Conservation (phyloP, 2,113 vertebrate genomes). For the Plectropomus leopardus region DNA sequence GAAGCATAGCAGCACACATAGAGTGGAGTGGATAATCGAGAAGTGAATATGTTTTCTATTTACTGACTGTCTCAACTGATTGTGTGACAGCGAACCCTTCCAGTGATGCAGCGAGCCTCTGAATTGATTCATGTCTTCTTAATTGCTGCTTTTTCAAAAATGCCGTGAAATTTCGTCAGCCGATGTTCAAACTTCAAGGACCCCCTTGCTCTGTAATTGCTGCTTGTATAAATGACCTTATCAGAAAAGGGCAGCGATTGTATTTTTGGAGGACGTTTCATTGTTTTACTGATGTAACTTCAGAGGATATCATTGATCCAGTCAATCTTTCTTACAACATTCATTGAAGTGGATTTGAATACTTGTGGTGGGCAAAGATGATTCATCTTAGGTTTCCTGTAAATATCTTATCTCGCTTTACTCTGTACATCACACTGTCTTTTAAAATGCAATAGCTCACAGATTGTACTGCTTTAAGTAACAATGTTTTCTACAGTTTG, state of each 20-base stretch:
- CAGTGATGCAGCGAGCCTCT: neutral
- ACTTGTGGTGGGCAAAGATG: neutral
- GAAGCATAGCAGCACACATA: neutral
- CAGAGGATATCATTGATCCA: slow-evolving; percentile 21
- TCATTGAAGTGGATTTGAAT: slow-evolving; percentile 4
- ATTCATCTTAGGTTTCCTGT: neutral
- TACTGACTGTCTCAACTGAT: neutral
- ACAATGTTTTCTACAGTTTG: neutral
- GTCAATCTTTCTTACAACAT: slow-evolving; percentile 8
- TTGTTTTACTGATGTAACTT: slow-evolving; percentile 38
- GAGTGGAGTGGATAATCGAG: slow-evolving; percentile 15
- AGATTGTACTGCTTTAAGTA: neutral
- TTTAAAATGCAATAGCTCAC: neutral
- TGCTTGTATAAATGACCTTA: slow-evolving; percentile 54
- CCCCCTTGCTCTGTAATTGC: slow-evolving; percentile 28
- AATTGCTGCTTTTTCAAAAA: slow-evolving; percentile 46
- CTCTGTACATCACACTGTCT: neutral
- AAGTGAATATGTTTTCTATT: slow-evolving; percentile 12
- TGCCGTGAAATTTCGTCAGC: neutral
- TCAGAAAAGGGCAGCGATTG: slow-evolving; percentile 64
- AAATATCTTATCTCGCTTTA: neutral
- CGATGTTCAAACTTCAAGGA: neutral
- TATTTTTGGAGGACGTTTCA: slow-evolving; percentile 45
- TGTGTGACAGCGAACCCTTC: neutral
- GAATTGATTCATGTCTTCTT: slow-evolving; percentile 28